Evolutionary conservation across 2,113 vertebrate genomes (phyloP).

Genomic region (Pseudorasbora parva): DNA sequence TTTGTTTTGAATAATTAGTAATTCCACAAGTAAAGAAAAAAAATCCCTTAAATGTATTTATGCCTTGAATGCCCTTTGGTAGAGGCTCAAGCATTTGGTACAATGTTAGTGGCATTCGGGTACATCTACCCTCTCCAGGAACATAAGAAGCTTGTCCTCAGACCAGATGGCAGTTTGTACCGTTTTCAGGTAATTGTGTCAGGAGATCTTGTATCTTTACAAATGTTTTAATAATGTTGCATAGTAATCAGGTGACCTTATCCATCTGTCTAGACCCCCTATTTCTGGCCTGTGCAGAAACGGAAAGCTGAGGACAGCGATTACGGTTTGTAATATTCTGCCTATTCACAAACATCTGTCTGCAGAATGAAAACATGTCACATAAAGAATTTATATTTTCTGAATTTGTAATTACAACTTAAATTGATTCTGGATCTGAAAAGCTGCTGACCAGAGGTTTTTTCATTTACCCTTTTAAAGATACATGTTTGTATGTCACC

Average conservation of each 20-base stretch:
- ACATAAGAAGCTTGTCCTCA: conserved; percentile 88
- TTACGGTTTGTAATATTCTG: conserved; percentile 80
- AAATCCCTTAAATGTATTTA: neutral
- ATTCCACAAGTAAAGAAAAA: too few species aligned
- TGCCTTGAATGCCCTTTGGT: conserved; percentile 36
- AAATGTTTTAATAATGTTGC: neutral
- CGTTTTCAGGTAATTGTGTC: conserved; percentile 88
- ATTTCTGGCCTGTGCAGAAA: conserved; percentile 93
- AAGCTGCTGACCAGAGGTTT: neutral
- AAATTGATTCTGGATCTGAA: neutral
- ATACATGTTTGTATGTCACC: neutral
- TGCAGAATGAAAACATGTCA: too few species aligned
- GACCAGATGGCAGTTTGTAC: conserved; percentile 82
- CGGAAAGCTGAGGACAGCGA: conserved; percentile 90
- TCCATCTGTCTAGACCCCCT: conserved; percentile 81
- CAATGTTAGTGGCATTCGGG: conserved; percentile 88
- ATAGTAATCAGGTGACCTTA: neutral
- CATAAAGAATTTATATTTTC: too few species aligned
- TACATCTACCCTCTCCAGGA: conserved; percentile 95
- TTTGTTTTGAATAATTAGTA: neutral
- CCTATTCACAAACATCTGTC: neutral
- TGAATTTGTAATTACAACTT: neutral
- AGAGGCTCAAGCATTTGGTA: conserved; percentile 88
- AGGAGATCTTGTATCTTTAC: neutral
- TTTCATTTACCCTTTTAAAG: neutral